Percentiles rank a stretch among this genome's conserved stretches.
Evolutionary conservation across 1,140 invertebrate species (phyloP).

Genomic region (Planococcus citri): DNA sequence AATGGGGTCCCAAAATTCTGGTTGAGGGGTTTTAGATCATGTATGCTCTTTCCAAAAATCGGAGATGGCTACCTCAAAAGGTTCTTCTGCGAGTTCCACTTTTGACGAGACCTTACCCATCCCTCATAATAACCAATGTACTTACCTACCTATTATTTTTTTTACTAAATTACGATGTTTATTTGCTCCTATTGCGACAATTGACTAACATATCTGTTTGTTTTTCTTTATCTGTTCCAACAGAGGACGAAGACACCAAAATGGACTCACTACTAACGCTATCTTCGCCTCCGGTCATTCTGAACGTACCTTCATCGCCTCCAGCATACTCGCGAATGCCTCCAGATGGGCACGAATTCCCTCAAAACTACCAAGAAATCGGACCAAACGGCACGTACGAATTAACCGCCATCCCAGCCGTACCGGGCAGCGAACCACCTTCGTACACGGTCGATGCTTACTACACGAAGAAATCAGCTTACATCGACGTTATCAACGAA

Average conservation of each 20-base stretch:
- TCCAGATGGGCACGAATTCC: slow-evolving; percentile 76
- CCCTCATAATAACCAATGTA: no score
- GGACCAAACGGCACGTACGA: slow-evolving; percentile 16
- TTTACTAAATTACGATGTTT: no score
- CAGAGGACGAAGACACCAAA: background rate
- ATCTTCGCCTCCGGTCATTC: background rate
- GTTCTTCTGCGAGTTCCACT: no score
- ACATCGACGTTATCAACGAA: slow-evolving; percentile 14
- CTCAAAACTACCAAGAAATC: slow-evolving; percentile 33
- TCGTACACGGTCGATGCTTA: background rate
- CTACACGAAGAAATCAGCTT: slow-evolving; percentile 29
- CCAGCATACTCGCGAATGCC: slow-evolving; percentile 51
- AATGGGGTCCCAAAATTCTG: no score
- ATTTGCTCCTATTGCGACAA: no score
- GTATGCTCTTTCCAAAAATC: no score
- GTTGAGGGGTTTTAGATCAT: no score
- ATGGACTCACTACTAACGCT: background rate
- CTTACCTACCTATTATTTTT: no score
- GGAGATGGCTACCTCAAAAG: no score
- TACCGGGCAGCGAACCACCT: background rate
- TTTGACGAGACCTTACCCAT: no score
- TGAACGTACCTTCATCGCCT: slow-evolving; percentile 26
- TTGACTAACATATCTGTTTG: no score
- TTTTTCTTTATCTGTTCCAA: background rate
- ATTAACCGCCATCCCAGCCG: slow-evolving; percentile 7